Conservation (phyloP, 2,888 invertebrate species). For the Drosophila multiciliata region DNA sequence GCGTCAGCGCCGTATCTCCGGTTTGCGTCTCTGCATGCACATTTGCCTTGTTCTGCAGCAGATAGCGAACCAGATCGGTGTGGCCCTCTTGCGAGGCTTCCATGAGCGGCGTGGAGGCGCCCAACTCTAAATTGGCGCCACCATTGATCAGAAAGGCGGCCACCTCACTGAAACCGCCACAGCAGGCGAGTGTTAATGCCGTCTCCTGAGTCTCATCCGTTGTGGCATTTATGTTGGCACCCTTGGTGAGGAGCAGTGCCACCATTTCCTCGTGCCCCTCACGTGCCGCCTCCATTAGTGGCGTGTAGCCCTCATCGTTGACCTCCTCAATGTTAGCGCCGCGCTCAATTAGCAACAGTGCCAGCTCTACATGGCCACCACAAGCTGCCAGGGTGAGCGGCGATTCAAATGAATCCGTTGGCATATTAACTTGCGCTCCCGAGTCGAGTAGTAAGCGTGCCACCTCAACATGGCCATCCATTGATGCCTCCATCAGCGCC, state of each 20-base stretch:
- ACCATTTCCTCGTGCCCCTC: slow-evolving; percentile 99
- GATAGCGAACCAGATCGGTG: slow-evolving; percentile 93
- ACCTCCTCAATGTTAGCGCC: slow-evolving; percentile 99
- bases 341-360: slow-evolving; percentile 96
- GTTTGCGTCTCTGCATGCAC: slow-evolving; percentile 98
- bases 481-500: slow-evolving; percentile 99
- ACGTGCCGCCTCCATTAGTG: slow-evolving; percentile 99
- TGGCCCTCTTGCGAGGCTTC: slow-evolving; percentile 99
- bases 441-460: slow-evolving; percentile 97
- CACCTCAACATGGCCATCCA: slow-evolving; percentile 99
- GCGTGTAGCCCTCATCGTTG: slow-evolving; percentile 99
- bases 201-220: slow-evolving; percentile 99
- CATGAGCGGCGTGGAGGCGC: slow-evolving; percentile 98
- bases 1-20: slow-evolving; percentile 97
- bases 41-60: slow-evolving; percentile 93
- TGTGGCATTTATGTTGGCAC: slow-evolving; percentile 98
- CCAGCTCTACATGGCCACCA: slow-evolving; percentile 99
- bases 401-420: slow-evolving; percentile 99
- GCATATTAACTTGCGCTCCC: slow-evolving; percentile 99
- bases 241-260: slow-evolving; percentile 95
- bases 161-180: slow-evolving; percentile 97
- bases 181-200: slow-evolving; percentile 96
- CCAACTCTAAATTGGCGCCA: slow-evolving; percentile 97
- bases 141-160: slow-evolving; percentile 97
- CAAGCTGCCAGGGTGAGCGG: slow-evolving; percentile 99